Base-by-base conservation (phyloP, 2,888 invertebrate genomes). In the Cyaniris semiargus region DNA sequence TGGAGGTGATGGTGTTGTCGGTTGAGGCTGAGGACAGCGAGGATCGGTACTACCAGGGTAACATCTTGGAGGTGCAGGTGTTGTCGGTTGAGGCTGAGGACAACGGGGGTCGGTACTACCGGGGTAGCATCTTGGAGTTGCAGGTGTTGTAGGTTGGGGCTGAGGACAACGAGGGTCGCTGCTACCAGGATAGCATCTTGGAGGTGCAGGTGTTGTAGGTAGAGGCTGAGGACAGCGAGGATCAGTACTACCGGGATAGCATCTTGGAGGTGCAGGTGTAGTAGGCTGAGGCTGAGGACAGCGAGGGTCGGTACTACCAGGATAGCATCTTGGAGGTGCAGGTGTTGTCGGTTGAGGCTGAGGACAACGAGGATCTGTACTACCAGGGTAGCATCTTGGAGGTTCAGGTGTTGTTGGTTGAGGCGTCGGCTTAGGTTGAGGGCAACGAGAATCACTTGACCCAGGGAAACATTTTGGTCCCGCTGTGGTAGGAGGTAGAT, bases 371-470 rank as follows among this genome's bases (percentile, higher is more conserved):
- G 78, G 81, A 53, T 81, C 84, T 1, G 70, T 80, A 27, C 72
- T 76, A 0, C 85, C 85, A 77, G 85, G 85, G 21, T 79, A 86
- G n/a, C 85, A 86, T 0, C 72, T 80, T 0, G 83, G 83, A 0
- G 78, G 76, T 3, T 74, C 78, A 0, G 82, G 80, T 1, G 84
- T 83, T 0, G 84, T 83, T 80, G 80, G 81, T 77, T 78, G 81
- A 31, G 83, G 84, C 34, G 34, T 34, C 34, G 34, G 34, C 34
- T 7, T 34, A 7, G 34, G 34, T 34, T 34, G 34, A 34, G 34
- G 34, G 34, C 34, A 34, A 34, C 34, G 34, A 7, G 34, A 8
- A 34, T 34, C 34, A 7, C 7, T 34, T 7, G 34, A 34, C 1
- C 34, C 34, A 34, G 34, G 34, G 34, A 34, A 34, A 34, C 34